These are phyloP conservation scores for Lasioglossum marginatum DNA, from an alignment of 2,888 invertebrate species.

Conservation along the genomic window DNA sequence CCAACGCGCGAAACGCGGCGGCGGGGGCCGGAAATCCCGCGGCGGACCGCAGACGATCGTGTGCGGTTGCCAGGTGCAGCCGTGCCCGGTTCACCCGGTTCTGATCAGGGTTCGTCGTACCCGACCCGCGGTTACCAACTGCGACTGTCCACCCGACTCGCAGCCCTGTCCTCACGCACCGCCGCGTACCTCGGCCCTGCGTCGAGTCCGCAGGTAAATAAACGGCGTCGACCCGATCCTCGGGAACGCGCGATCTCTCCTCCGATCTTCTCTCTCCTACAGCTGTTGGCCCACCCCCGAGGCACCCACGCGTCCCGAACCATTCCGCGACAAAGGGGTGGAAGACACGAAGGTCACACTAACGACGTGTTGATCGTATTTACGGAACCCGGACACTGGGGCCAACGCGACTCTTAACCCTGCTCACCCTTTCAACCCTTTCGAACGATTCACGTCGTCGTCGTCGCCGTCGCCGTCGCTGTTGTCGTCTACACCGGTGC, in stretches of 20 bases:
- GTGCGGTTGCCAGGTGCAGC: slow-evolving; percentile 82
- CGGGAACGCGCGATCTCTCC: neutral
- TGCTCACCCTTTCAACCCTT: neutral
- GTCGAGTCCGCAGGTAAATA: slow-evolving; percentile 79
- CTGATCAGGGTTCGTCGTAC: slow-evolving; percentile 81
- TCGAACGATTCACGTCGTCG: neutral
- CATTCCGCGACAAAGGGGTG: slow-evolving; percentile 43
- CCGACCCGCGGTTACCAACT: slow-evolving; percentile 74
- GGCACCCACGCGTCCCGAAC: slow-evolving; percentile 15
- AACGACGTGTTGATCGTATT: slow-evolving; percentile 46
- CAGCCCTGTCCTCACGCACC: slow-evolving; percentile 79
- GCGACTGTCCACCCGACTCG: slow-evolving; percentile 80
- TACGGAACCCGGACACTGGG: slow-evolving; percentile 10
- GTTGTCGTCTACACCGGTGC: neutral
- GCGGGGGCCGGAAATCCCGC: slow-evolving; percentile 75
- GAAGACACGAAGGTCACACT: slow-evolving; percentile 50
- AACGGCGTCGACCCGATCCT: neutral
- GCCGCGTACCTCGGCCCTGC: slow-evolving; percentile 70
- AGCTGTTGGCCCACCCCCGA: neutral
- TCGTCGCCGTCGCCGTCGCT: neutral
- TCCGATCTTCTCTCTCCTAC: neutral
- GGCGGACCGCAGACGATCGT: slow-evolving; percentile 82
- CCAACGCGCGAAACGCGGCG: slow-evolving; percentile 78
- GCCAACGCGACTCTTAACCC: neutral
- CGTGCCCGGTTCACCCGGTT: slow-evolving; percentile 82